A percentile compares a stretch with the other conserved stretches of the same genome.
These are phyloP conservation scores for Lampris megalopsis DNA, from an alignment of 2,113 vertebrate genomes.

Conservation along the genomic window DNA sequence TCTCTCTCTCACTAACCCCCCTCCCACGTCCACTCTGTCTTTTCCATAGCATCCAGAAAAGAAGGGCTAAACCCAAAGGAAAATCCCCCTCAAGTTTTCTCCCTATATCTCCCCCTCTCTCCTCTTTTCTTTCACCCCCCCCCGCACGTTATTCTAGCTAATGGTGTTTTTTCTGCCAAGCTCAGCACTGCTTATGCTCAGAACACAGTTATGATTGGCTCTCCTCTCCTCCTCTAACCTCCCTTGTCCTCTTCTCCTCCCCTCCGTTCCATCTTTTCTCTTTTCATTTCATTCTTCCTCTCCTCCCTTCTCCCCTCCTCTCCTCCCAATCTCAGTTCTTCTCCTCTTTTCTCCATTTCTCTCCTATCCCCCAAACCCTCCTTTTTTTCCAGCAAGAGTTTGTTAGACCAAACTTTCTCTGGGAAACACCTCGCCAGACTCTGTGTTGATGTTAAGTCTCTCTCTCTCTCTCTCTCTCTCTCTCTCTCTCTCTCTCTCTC, in stretches of 20 bases:
- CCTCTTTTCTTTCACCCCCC: conserved; percentile 30
- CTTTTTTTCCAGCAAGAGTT: conserved; percentile 16
- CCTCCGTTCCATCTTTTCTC: background rate
- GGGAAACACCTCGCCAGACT: conserved; percentile 34
- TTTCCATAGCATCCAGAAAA: conserved; percentile 19
- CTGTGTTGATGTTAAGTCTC: conserved; percentile 59
- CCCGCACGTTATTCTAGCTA: conserved; percentile 68
- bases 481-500: conserved; percentile 33
- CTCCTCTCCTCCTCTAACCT: background rate
- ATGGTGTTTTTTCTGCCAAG: conserved; percentile 71
- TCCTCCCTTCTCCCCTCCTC: background rate
- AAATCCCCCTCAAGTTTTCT: conserved; percentile 62
- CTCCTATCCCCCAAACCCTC: conserved; percentile 54
- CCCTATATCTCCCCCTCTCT: conserved; percentile 57
- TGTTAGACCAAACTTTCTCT: conserved; percentile 31
- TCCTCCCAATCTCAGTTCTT: background rate
- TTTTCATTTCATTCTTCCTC: background rate
- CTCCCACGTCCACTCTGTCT: conserved; percentile 35
- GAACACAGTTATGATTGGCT: conserved; percentile 66
- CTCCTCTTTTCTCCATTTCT: conserved; percentile 5
- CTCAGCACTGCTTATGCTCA: conserved; percentile 70
- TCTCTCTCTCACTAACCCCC: conserved; percentile 45
- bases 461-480: conserved; percentile 32
- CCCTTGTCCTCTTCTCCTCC: background rate
- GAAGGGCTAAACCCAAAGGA: too few relatives aligned